These are phyloP conservation scores for Paramormyrops kingsleyae DNA, from an alignment of 2,113 vertebrate genomes.

Conservation along the genomic window DNA sequence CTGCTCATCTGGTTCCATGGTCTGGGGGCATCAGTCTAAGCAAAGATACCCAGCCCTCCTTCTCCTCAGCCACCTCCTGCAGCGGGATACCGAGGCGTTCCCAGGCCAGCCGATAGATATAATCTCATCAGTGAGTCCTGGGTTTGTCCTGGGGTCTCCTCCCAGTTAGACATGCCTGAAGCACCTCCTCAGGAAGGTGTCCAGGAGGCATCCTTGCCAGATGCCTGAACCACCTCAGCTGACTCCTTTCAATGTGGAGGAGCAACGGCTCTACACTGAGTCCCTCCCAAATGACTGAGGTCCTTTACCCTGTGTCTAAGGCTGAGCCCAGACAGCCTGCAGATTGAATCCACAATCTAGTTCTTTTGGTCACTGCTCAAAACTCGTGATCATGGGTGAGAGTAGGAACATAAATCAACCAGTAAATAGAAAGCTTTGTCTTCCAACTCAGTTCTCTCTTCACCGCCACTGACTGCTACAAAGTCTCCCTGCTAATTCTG, in stretches of 20 bases:
- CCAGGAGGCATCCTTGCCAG: not conserved
- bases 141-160: not conserved
- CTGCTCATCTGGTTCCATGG: not conserved
- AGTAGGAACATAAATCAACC: too few relatives aligned
- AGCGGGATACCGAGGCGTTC: not conserved
- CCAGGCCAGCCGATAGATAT: not conserved
- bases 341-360: not conserved
- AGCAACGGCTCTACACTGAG: not conserved
- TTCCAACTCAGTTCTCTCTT: too few relatives aligned
- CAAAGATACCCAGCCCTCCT: not conserved
- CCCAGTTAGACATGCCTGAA: not conserved
- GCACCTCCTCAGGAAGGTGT: not conserved
- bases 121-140: not conserved
- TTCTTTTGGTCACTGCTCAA: not conserved
- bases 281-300: not conserved
- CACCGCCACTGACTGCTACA: too few relatives aligned
- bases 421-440: too few relatives aligned
- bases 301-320: not conserved
- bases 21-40: not conserved
- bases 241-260: not conserved
- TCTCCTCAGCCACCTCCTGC: not conserved
- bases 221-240: not conserved
- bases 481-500: too few relatives aligned
- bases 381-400: not conserved
- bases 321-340: not conserved